Conservation (phyloP, 2,888 invertebrate genomes). For the Rhogogaster chlorosoma region DNA sequence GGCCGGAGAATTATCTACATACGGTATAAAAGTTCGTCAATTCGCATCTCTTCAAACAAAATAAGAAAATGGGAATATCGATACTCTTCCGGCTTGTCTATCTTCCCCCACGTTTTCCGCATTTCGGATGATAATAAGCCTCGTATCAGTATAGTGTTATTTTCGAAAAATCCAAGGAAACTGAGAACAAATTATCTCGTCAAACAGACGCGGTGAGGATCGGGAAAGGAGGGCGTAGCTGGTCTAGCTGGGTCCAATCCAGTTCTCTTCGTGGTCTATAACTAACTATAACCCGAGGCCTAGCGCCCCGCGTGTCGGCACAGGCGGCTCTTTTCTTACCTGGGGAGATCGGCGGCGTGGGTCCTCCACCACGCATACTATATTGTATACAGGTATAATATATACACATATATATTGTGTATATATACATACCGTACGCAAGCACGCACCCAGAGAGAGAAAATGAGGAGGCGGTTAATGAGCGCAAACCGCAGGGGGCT, state of each 20-base stretch:
- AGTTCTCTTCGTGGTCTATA: conserved; percentile 58
- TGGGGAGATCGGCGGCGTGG: conserved; percentile 64
- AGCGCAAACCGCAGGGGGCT: conserved; percentile 75
- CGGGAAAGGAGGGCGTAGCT: conserved; percentile 55
- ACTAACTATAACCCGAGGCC: conserved; percentile 71
- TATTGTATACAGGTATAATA: not conserved
- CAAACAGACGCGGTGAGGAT: conserved; percentile 67
- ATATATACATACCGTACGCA: conserved; percentile 52
- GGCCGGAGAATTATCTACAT: not conserved
- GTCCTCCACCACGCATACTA: not conserved
- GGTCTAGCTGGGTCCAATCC: conserved; percentile 48
- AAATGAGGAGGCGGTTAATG: conserved; percentile 72
- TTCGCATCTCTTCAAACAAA: not conserved
- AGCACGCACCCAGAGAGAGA: conserved; percentile 57
- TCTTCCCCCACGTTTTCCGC: not conserved
- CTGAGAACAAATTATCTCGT: conserved; percentile 77
- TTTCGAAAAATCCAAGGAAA: conserved; percentile 73
- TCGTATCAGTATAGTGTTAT: not conserved
- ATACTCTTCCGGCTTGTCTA: not conserved
- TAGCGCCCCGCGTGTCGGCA: conserved; percentile 77
- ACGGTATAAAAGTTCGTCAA: not conserved
- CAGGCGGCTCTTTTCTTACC: conserved; percentile 77
- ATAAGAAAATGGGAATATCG: not conserved
- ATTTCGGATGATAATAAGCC: not conserved
- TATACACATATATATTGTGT: not conserved